A percentile compares a stretch with the other conserved stretches of the same genome.
Evolutionary conservation across 2,797 vertebrate species (phyloP).

Genomic region (Lepus oiostolus): DNA sequence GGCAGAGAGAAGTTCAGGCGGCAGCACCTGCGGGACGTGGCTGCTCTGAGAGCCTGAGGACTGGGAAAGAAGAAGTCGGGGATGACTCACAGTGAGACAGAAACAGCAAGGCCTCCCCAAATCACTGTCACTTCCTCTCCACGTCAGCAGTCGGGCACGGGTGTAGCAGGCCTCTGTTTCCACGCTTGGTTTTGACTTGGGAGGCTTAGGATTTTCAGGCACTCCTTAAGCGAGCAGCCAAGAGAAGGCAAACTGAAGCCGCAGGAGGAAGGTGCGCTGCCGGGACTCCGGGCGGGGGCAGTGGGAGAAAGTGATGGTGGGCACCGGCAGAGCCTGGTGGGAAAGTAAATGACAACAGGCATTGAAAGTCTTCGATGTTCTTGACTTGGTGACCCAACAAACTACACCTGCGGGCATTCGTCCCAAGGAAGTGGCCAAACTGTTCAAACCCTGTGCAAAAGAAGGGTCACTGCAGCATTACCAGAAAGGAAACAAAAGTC

Average conservation of each 20-base stretch:
- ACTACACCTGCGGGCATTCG: not conserved
- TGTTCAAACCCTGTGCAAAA: not conserved
- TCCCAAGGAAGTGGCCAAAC: slow-evolving; percentile 18
- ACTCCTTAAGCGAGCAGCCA: not conserved
- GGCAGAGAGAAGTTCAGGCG: not conserved
- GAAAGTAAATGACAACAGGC: not conserved
- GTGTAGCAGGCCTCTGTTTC: not conserved
- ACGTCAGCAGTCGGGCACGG: not conserved
- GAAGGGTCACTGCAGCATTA: not conserved
- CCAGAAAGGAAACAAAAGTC: not conserved
- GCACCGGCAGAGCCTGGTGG: not conserved
- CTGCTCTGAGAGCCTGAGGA: not conserved
- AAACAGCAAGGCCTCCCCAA: not conserved
- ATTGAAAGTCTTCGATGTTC: slow-evolving; percentile 7
- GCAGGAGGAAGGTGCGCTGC: rapidly evolving
- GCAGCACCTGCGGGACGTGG: not conserved
- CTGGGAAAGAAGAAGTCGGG: not conserved
- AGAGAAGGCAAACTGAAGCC: not conserved
- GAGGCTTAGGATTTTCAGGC: not conserved
- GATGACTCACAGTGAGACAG: not conserved
- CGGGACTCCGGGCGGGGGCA: rapidly evolving
- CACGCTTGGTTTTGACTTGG: not conserved
- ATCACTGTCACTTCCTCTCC: not conserved
- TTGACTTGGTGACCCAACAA: not conserved
- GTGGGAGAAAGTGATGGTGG: not conserved